These are phyloP conservation scores for Cyprinella venusta DNA, from an alignment of 2,797 vertebrate genomes.

Conservation along the genomic window DNA sequence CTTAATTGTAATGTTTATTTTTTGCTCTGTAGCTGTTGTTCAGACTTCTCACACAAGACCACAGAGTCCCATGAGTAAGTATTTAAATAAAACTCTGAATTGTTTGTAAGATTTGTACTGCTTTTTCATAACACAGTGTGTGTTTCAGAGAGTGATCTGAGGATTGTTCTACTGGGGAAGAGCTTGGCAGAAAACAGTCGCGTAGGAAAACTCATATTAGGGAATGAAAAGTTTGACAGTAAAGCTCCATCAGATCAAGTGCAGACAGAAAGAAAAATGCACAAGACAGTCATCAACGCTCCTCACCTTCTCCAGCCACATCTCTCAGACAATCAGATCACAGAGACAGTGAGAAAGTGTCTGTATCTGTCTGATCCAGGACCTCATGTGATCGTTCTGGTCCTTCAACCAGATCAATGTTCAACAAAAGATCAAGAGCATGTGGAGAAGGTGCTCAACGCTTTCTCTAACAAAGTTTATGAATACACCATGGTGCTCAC, in stretches of 20 bases:
- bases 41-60: background rate
- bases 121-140: background rate
- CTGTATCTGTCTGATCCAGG: conserved; percentile 4
- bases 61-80: background rate
- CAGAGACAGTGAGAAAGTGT: background rate
- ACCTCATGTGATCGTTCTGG: conserved; percentile 7
- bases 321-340: conserved; percentile 8
- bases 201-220: conserved; percentile 11
- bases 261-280: conserved; percentile 6
- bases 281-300: background rate
- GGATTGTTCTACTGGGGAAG: conserved; percentile 8
- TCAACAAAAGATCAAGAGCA: background rate
- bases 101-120: too few species aligned
- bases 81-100: background rate
- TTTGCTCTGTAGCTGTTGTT: background rate
- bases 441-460: background rate
- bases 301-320: conserved; percentile 12
- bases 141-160: conserved; percentile 9
- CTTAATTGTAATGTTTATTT: background rate
- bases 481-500: conserved; percentile 13
- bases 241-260: background rate
- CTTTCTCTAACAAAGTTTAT: conserved; percentile 1
- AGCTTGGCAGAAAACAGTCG: background rate
- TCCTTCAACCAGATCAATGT: background rate
- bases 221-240: background rate